phyloP scores from a whole-genome alignment of 2,888 invertebrate species.

The Drosophila anomalipes region DNA sequence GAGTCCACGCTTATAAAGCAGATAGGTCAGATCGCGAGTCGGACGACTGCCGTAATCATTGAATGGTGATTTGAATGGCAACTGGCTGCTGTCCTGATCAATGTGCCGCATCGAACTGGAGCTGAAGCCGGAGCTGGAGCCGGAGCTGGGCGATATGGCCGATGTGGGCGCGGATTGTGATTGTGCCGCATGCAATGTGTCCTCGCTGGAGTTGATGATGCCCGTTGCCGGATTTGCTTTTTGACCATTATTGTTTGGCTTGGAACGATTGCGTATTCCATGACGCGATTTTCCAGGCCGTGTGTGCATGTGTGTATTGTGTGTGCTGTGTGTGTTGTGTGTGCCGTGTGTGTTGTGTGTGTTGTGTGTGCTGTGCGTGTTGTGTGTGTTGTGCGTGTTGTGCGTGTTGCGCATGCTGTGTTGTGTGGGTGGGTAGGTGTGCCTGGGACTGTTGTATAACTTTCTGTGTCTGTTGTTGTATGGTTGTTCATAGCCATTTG shows the following conservation, averaged over 20 bases:
- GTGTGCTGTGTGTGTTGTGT: conserved; percentile 16
- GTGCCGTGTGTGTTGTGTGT: conserved; percentile 26
- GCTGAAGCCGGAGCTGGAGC: not conserved
- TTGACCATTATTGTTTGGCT: not conserved
- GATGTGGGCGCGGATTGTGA: conserved; percentile 38
- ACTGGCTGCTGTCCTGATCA: conserved; percentile 38
- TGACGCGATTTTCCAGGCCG: conserved; percentile 23
- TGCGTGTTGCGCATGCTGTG: conserved; percentile 25
- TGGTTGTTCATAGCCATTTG: conserved; percentile 10
- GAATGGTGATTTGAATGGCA: conserved; percentile 70
- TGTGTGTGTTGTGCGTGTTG: conserved; percentile 8
- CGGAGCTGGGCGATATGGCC: conserved; percentile 1
- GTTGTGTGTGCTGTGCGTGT: conserved; percentile 8
- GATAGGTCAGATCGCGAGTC: conserved; percentile 63
- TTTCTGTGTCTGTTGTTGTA: conserved; percentile 12
- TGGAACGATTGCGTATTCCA: conserved; percentile 17
- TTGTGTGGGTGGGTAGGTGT: conserved; percentile 23
- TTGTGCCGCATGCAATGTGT: conserved; percentile 55
- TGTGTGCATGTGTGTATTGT: conserved; percentile 11
- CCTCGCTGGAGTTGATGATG: conserved; percentile 69
- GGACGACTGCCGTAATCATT: conserved; percentile 70
- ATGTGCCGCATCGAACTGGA: conserved; percentile 5
- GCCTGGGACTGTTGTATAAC: conserved; percentile 10
- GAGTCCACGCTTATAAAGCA: conserved; percentile 66
- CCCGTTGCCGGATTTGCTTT: conserved; percentile 1